A percentile compares a stretch with the other conserved stretches of the same genome.
These are phyloP conservation scores for Dugesia japonica DNA, from an alignment of 2,888 invertebrate genomes.

Conservation along the genomic window DNA sequence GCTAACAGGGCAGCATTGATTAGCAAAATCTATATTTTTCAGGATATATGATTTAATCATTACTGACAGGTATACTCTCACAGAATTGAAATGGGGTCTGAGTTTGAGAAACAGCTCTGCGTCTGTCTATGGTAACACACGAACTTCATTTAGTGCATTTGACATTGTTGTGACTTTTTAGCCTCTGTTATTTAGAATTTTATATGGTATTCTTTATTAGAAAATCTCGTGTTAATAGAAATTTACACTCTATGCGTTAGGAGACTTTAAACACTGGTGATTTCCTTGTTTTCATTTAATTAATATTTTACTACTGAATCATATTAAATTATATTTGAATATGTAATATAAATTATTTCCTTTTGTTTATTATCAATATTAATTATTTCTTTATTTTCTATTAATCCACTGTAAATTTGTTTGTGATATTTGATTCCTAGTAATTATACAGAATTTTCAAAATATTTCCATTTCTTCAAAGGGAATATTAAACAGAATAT, in stretches of 20 bases:
- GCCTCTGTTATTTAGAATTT: not conserved
- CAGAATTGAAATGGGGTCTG: not conserved
- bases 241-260: not conserved
- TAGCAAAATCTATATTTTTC: conserved; percentile 2
- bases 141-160: not conserved
- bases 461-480: too few species aligned
- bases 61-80: conserved; percentile 20
- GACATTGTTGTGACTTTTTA: conserved; percentile 10
- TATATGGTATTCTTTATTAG: not conserved
- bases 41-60: conserved; percentile 20
- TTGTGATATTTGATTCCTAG: too few species aligned
- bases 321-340: not conserved
- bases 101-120: not conserved
- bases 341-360: not conserved
- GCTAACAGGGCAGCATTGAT: not conserved
- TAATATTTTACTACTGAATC: too few species aligned
- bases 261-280: too few species aligned
- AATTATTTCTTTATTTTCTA: too few species aligned
- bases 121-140: not conserved
- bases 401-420: too few species aligned
- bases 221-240: not conserved
- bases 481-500: too few species aligned
- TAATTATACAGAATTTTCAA: too few species aligned
- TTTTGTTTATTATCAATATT: not conserved
- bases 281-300: too few species aligned